Percentiles rank a stretch among this genome's conserved stretches.
Evolutionary conservation across 2,797 vertebrate genomes (phyloP).

Genomic region (Lacerta viridis): DNA sequence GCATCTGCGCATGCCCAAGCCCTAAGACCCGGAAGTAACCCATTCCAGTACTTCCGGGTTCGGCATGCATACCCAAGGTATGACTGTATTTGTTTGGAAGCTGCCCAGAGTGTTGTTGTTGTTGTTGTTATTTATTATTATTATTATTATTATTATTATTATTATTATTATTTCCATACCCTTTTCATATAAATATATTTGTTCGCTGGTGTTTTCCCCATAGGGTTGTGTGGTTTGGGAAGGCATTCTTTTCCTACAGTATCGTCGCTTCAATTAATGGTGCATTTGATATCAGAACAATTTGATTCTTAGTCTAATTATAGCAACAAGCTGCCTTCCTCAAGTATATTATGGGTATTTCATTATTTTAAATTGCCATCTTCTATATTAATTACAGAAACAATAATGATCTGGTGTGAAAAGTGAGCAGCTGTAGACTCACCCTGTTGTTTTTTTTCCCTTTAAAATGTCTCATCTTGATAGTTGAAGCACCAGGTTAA

Average conservation of each 20-base stretch:
- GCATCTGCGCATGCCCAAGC: no score
- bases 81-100: no score
- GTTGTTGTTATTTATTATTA: no score
- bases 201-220: conserved; percentile 58
- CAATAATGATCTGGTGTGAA: conserved; percentile 77
- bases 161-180: conserved; percentile 24
- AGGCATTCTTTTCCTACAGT: conserved; percentile 65
- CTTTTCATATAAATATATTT: conserved; percentile 38
- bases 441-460: conserved; percentile 13
- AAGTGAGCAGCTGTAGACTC: conserved; percentile 78
- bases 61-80: no score
- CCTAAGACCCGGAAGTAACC: no score
- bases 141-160: no score
- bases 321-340: conserved; percentile 81
- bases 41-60: no score
- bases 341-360: conserved; percentile 77
- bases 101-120: no score
- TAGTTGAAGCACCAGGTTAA: conserved; percentile 80
- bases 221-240: conserved; percentile 72
- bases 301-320: conserved; percentile 82
- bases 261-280: conserved; percentile 75
- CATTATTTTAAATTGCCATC: conserved; percentile 83
- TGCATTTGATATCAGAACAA: conserved; percentile 82
- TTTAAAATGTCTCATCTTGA: conserved; percentile 78
- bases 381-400: conserved; percentile 82